Base-by-base conservation (phyloP, 1,140 invertebrate genomes). In the Dreissena rostriformis region DNA sequence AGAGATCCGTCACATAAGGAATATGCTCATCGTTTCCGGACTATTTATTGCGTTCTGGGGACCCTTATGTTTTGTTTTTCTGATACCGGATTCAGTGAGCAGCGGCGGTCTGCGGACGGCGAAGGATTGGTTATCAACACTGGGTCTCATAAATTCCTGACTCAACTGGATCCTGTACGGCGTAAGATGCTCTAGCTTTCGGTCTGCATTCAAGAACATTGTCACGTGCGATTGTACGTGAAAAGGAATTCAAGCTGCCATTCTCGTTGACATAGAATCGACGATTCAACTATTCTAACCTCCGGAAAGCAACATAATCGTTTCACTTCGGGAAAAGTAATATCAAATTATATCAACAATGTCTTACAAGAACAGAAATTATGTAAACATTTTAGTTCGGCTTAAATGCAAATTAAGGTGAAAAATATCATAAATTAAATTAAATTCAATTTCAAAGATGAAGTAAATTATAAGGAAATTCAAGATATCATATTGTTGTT, bases 161-260 rank as follows among this genome's bases (percentile, higher is more conserved):
- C n/a, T 79, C 17, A 79, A 79, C 28, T 79, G 76, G 76, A n/a
- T 79, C n/a, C 29, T 79, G 39, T 79, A 68, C 39, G 76, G 76
- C 7, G 24, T 79, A 17, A 52, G 29, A 67, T 68, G 61, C 39
- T 7, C 39, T 5, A 67, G 53, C 51, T 61, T 79, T 17, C 39
- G 76, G 66, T 51, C 24, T 15, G 76, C 76, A 1, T 68, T 79
- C 22, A 53, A 52, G 15, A 74, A 52, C 52, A 61, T 74, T 57
- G 11, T 74, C n/a, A 19, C 49, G 24, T 74, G 72, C 55, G 15
- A 53, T 19, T 74, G 72, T 74, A 53, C 49, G 1, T 0, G 49
- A n/a, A n/a, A 71, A 71, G 49, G 11, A 71, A 10, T 71, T 29
- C 39, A 71, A 71, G n/a, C 49, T 71, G 29, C 68, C 68, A 12